Conservation (phyloP, 2,113 vertebrate genomes). For the Pungitius pungitius region DNA sequence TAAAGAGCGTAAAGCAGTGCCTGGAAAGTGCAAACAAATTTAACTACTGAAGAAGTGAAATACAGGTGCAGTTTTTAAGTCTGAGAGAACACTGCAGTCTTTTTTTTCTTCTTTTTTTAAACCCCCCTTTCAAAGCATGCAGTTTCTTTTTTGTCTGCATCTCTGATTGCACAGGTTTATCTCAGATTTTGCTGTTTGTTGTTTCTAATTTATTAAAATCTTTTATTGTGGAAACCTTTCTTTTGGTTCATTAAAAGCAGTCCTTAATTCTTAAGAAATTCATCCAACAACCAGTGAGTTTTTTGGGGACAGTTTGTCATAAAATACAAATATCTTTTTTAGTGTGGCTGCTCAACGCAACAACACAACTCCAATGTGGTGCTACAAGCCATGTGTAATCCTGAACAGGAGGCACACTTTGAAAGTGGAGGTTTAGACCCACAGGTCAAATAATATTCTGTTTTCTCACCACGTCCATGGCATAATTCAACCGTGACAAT, state of each 20-base stretch:
- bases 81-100: neutral
- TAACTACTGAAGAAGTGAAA: neutral
- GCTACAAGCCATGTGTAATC: conserved; percentile 31
- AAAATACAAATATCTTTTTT: conserved; percentile 2
- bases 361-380: conserved; percentile 4
- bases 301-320: neutral
- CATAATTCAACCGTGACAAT: conserved; percentile 17
- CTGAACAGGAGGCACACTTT: conserved; percentile 22
- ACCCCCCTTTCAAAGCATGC: neutral
- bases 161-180: neutral
- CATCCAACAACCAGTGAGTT: neutral
- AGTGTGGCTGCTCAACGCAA: neutral
- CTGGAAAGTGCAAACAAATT: neutral
- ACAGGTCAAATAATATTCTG: conserved; percentile 26
- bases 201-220: neutral
- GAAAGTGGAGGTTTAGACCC: conserved; percentile 17
- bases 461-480: conserved; percentile 20
- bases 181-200: neutral
- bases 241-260: neutral
- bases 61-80: conserved; percentile 1
- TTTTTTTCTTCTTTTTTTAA: neutral
- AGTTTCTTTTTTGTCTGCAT: neutral
- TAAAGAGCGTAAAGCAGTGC: neutral
- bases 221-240: neutral
- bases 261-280: too few relatives aligned